phyloP scores from a whole-genome alignment of 2,888 invertebrate species.

The Heliconius hortense region DNA sequence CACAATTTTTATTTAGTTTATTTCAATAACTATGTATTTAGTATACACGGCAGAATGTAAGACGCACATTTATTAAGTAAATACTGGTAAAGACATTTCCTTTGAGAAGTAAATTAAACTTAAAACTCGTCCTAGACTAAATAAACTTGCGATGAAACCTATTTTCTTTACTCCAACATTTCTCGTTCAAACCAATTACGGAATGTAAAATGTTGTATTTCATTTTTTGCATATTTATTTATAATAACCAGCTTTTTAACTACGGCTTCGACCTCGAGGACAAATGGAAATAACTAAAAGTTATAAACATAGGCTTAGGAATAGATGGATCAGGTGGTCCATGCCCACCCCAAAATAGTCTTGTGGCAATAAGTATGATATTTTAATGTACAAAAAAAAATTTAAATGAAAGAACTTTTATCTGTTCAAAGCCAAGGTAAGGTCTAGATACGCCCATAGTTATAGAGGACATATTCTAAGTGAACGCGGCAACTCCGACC shows the following conservation, averaged over 20 bases:
- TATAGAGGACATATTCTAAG: not conserved
- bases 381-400: no score
- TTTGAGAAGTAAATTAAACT: constrained; percentile 22
- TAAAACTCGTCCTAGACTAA: constrained; percentile 22
- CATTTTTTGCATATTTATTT: no score
- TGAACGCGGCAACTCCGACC: not conserved
- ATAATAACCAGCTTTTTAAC: not conserved
- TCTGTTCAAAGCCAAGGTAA: no score
- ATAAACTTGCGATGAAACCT: constrained; percentile 21
- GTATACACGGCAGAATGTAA: not conserved
- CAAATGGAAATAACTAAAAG: not conserved
- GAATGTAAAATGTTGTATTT: constrained; percentile 1
- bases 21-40: not conserved
- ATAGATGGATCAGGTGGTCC: no score
- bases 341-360: no score
- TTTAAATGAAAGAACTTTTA: no score
- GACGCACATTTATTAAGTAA: constrained; percentile 17
- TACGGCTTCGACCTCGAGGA: not conserved
- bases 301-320: not conserved
- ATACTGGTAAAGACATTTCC: constrained; percentile 18
- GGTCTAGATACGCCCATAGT: no score
- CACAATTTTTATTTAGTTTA: not conserved
- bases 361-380: no score
- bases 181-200: constrained; percentile 24
- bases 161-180: constrained; percentile 23